Base-by-base conservation (phyloP, 2,888 invertebrate species). In the Drosophila melanocephala region DNA sequence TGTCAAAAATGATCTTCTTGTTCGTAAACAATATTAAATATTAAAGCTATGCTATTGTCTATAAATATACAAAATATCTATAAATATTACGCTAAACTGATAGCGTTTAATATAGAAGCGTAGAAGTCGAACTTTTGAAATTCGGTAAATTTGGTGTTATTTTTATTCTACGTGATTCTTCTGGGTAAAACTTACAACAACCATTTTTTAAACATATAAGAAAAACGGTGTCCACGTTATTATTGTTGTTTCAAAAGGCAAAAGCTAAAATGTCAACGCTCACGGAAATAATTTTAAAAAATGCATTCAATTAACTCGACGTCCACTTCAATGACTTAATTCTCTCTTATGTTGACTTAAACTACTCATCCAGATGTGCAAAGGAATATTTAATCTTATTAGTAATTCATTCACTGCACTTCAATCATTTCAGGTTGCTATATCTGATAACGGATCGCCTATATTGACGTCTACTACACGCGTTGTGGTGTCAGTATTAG, bases 401-500 rank as follows among this genome's bases (percentile, higher is more conserved):
- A 16, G 22, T 47, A 47, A 47, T 26, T 47, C 16, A 4, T 26
- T 16, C 22, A 26, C 16, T 52, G 16, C 16, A 44, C 16, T 35
- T 44, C 1, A 51, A 56, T n/a, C 12, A 30, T 64, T 93, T 44
- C 90, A 96, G 96, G 94, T 96, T 76, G 94, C 95, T 72, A 97
- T 97, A 78, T 95, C 95, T 64, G 99, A 99, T 94, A 96, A 96
- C 90, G 97, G 96, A 14, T 93, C 92, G 16, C 97, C 97, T 10
- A 94, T 95, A 77, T 94, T 97, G 81, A 95, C 96, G 51, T 96
- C 97, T 53, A 96, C 96, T 37, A 97, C 97, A 62, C 95, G 97
- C 84, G 96, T 99, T 60, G 95, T 96, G 72, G 96, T 99, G 50
- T 94, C 95, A 71, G 96, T 99, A 37, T 95, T 95, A 52, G 98